Evolutionary conservation across 2,113 vertebrate genomes (phyloP), one percentile per base, ranked within the genome.

Genomic region (Gallinago media): DNA sequence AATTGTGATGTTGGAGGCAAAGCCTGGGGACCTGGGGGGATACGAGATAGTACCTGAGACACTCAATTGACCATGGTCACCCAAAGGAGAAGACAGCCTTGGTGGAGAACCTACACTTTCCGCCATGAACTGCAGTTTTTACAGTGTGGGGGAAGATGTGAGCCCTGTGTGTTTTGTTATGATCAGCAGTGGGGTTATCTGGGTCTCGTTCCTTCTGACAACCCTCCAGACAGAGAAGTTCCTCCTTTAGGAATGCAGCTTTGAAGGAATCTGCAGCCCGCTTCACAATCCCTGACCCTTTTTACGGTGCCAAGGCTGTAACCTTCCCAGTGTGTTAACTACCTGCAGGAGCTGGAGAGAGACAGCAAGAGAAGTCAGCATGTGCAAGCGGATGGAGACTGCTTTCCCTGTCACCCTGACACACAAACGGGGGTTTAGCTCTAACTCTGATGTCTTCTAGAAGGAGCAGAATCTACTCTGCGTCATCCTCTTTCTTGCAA

Each of bases 241-340:
- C 38, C 52, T 84, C 29, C 42, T 79, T 56, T 56, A 79, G 85
- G 85, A 94, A 79, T 75, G 62, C 16, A 50, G 68, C 49, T 81
- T 59, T 72, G 50, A 74, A 81, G 65, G 74, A 92, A 85, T 91
- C 66, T 81, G 77, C 66, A 75, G 56, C 90, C n/a, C 17, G 52
- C 80, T 89, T 96, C 87, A 79, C 47, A 65, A 62, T 91, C 73
- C 46, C 46, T 96, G 92, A 89, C 74, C 74, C 54, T 94, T 95
- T 93, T 82, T 85, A 85, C 2, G 2, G 56, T 75, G 47, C 74
- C 92, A 73, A 94, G 58, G 62, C 66, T 94, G 17, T 81, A 93
- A 89, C 66, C 62, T 89, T 95, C 62, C 90, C 77, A 52, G 88
- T 93, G 52, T 93, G 59, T 76, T 79, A 76, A 92, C 71, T 49